Conservation (phyloP, 2,888 invertebrate species). For the Caenorhabditis sulstoni region DNA sequence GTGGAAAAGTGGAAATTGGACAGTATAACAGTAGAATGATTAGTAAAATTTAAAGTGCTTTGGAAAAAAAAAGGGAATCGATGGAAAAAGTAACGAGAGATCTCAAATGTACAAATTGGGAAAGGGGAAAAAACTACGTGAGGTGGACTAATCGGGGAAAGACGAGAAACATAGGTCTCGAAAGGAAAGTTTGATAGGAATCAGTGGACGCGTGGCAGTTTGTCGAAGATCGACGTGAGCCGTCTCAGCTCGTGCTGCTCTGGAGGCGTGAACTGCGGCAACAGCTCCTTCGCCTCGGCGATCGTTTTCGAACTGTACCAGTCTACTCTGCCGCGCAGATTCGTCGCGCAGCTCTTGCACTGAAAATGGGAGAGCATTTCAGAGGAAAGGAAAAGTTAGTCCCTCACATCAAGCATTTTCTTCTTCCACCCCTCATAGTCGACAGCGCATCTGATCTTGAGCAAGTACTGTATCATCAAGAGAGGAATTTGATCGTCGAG, state of each 20-base stretch:
- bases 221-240: constrained; percentile 18
- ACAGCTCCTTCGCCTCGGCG: constrained; percentile 8
- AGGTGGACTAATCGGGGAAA: too few relatives aligned
- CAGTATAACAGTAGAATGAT: too few relatives aligned
- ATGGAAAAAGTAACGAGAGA: too few relatives aligned
- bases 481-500: constrained; percentile 29
- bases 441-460: neutral
- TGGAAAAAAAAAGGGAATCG: too few relatives aligned
- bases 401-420: constrained; percentile 22
- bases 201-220: constrained; percentile 30
- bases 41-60: too few relatives aligned
- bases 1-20: too few relatives aligned
- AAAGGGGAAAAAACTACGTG: too few relatives aligned
- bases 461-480: constrained; percentile 25
- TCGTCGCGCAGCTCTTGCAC: constrained; percentile 20
- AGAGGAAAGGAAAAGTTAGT: neutral
- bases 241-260: constrained; percentile 32
- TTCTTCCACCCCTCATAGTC: constrained; percentile 33
- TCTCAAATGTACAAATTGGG: too few relatives aligned
- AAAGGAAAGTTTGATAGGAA: neutral
- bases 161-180: neutral
- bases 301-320: constrained; percentile 42
- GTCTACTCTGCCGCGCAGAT: constrained; percentile 48
- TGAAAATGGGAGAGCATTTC: neutral
- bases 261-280: constrained; percentile 20